Percentiles rank a stretch among this genome's conserved stretches.
phyloP scores from a whole-genome alignment of 1,140 invertebrate species.

The Luehdorfia chinensis region DNA sequence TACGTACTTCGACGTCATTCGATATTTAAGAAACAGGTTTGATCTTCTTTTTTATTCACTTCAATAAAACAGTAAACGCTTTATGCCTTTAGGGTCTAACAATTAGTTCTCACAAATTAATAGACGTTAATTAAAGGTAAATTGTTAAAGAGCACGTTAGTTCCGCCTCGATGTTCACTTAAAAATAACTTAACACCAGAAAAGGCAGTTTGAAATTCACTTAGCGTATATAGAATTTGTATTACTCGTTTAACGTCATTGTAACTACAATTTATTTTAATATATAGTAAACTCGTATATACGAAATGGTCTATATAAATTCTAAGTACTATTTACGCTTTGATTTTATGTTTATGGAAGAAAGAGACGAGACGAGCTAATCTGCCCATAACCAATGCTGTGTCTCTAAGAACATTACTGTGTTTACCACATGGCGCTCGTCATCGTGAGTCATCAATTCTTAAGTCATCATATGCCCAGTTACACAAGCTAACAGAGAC shows the following conservation, averaged over 20 bases:
- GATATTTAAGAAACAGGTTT: too few relatives aligned
- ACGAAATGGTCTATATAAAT: too few relatives aligned
- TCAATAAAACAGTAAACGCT: constrained; percentile 11
- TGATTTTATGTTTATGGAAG: too few relatives aligned
- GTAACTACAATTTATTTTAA: not conserved
- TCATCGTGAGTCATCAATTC: too few relatives aligned
- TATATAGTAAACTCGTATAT: not conserved
- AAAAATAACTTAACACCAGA: not conserved
- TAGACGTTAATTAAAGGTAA: constrained; percentile 13
- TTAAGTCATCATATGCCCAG: too few relatives aligned
- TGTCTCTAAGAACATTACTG: too few relatives aligned
- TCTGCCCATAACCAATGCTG: too few relatives aligned
- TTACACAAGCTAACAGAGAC: too few relatives aligned
- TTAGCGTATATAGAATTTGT: not conserved
- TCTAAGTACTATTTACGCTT: too few relatives aligned
- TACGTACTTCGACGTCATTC: too few relatives aligned
- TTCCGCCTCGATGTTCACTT: constrained; percentile 2
- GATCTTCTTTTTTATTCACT: constrained; percentile 3
- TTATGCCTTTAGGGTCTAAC: constrained; percentile 5
- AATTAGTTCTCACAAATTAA: constrained; percentile 15
- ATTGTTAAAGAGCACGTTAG: constrained; percentile 1
- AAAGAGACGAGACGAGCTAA: too few relatives aligned
- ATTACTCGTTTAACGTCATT: not conserved
- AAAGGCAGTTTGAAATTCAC: not conserved
- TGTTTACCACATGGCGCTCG: too few relatives aligned